Percentiles rank a stretch among this genome's conserved stretches.
Evolutionary conservation across 1,140 invertebrate genomes (phyloP).

Genomic region (Leptinotarsa lineolata): DNA sequence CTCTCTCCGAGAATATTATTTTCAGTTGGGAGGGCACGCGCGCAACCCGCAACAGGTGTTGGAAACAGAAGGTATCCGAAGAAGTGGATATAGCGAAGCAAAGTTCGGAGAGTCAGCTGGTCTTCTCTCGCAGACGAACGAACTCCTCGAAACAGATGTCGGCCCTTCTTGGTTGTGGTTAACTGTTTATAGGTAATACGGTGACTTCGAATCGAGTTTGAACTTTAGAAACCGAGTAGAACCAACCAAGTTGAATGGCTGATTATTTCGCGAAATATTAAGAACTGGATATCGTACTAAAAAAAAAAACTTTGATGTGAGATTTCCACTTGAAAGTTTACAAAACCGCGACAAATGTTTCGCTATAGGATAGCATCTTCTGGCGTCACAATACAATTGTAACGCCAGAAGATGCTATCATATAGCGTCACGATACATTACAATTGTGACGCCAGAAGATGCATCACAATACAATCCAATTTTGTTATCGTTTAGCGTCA

Average conservation of each 20-base stretch:
- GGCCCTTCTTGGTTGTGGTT: neutral
- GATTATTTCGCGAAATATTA: no score
- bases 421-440: no score
- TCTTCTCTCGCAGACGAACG: conserved; percentile 26
- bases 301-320: no score
- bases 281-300: no score
- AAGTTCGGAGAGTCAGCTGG: conserved; percentile 35
- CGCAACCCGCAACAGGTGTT: conserved; percentile 35
- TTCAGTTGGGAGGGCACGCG: conserved; percentile 31
- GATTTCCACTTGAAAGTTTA: no score
- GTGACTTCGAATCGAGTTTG: neutral
- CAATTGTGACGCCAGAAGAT: no score
- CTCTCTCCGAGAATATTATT: neutral
- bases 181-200: neutral
- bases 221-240: neutral
- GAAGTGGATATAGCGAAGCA: neutral
- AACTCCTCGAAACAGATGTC: conserved; percentile 16
- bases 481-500: no score
- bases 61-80: conserved; percentile 30
- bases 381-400: no score
- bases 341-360: no score
- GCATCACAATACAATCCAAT: no score
- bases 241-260: neutral
- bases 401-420: no score
- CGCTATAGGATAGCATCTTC: no score